Percentiles rank a stretch among this genome's conserved stretches.
These are phyloP conservation scores for Melinopterus prodromus DNA, from an alignment of 2,888 invertebrate species.

Conservation along the genomic window DNA sequence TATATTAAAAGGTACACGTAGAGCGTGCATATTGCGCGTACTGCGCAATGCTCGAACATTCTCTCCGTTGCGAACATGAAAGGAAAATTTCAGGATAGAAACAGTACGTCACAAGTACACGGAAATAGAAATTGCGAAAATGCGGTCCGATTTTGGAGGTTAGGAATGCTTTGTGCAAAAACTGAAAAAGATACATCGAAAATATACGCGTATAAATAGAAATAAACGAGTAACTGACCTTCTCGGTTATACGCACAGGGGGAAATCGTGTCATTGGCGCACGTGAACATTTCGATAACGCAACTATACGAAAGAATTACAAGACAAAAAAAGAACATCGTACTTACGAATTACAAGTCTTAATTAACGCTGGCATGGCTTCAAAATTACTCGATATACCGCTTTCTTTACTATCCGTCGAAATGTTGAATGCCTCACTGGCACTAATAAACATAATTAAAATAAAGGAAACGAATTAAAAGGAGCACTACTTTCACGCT, in stretches of 20 bases:
- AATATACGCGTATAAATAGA: background rate
- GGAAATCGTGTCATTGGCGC: background rate
- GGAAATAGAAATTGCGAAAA: conserved; percentile 12
- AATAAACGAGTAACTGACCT: conserved; percentile 14
- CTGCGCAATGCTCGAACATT: background rate
- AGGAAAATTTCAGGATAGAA: background rate
- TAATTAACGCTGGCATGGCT: conserved; percentile 60
- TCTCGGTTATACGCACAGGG: background rate
- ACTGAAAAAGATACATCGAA: background rate
- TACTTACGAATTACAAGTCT: conserved; percentile 59
- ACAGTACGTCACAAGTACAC: conserved; percentile 14
- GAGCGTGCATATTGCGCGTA: background rate
- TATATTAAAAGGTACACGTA: background rate
- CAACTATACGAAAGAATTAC: background rate
- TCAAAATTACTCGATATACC: conserved; percentile 53
- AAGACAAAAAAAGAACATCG: conserved; percentile 17
- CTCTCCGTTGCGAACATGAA: background rate
- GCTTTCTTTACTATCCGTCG: conserved; percentile 54
- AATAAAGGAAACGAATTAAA: conserved; percentile 49
- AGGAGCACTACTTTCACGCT: conserved; percentile 33
- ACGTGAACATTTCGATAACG: conserved; percentile 10
- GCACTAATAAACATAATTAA: conserved; percentile 62
- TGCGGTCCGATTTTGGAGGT: conserved; percentile 11
- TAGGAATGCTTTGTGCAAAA: background rate
- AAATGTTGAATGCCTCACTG: conserved; percentile 57